These are phyloP conservation scores for Mastigias papua DNA, from an alignment of 30 jellyfish, hydroid and myxozoan genomes.

Conservation along the genomic window DNA sequence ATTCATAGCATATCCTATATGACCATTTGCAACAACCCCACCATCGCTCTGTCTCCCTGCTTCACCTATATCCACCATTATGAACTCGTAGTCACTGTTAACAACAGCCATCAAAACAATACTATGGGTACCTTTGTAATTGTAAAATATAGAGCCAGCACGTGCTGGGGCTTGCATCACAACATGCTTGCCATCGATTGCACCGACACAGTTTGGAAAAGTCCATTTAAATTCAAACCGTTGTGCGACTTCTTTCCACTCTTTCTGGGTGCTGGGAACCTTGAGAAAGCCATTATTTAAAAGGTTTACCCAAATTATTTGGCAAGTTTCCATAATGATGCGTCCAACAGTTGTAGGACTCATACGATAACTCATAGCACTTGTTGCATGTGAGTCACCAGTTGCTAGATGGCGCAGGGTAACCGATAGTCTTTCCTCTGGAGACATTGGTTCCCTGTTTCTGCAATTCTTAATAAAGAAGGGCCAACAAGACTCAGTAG, in stretches of 20 bases:
- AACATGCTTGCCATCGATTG: conserved; percentile 71
- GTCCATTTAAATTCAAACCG: no score
- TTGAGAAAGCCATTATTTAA: conserved; percentile 49
- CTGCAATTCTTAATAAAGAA: conserved; percentile 31
- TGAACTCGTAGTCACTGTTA: conserved; percentile 45
- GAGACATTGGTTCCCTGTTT: conserved; percentile 20
- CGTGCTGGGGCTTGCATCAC: conserved; percentile 77
- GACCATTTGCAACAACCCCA: conserved; percentile 76
- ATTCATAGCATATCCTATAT: conserved; percentile 58
- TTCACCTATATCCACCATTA: conserved; percentile 64
- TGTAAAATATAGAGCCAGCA: conserved; percentile 59
- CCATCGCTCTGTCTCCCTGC: conserved; percentile 75
- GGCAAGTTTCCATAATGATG: conserved; percentile 54
- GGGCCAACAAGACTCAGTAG: conserved; percentile 51
- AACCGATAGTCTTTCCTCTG: conserved; percentile 71
- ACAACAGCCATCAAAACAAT: conserved; percentile 58
- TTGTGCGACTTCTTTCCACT: conserved; percentile 61
- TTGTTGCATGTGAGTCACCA: conserved; percentile 78
- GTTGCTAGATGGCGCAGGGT: conserved; percentile 73
- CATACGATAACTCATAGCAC: conserved; percentile 76
- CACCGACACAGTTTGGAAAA: conserved; percentile 71
- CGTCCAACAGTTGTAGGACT: conserved; percentile 70
- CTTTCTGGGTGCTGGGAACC: conserved; percentile 50
- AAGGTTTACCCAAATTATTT: conserved; percentile 47
- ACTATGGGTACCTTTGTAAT: conserved; percentile 65